Base-by-base conservation (phyloP, 2,888 invertebrate genomes). In the Heliconius sara region DNA sequence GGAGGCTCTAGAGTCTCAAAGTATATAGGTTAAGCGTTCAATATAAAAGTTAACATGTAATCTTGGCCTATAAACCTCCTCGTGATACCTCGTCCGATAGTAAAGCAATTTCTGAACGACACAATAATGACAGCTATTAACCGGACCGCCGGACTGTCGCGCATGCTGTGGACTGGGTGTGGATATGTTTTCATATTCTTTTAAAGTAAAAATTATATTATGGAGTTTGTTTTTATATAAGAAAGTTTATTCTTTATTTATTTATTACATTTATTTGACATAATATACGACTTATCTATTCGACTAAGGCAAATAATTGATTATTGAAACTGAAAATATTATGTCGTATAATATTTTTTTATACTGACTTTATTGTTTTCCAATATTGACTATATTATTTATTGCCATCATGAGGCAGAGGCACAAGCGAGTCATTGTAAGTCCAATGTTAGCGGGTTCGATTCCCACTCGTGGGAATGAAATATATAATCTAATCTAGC, bases 101-200 rank as follows among this genome's bases (percentile, higher is more conserved):
- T 91, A 87, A 90, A 92, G 93, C 94, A 95, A 95, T 95, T 95
- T 94, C 94, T 91, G 92, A 90, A 91, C 93, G 93, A 92, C 93
- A 91, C 90, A 88, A 89, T 95, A 95, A 95, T 95, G 95, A 95
- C 94, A 95, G 90, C 93, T 93, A 95, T 95, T 95, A 95, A 87
- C 86, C 85, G 85, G 88, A 87, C 85, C 88, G 88, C 83, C 92
- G 89, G 91, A 92, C 91, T 94, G 94, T 93, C 94, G 93, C 93
- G 91, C 93, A 93, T 84, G 82, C 86, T 85, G 80, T 83, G 85
- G 84, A 82, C 86, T 84, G 81, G 85, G 86, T 84, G 79, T 85
- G 88, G 89, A 90, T 91, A 91, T 90, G 91, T 90, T 91, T 92
- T 89, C 86, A 84, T 86, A 83, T 80, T 76, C 80, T 79, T 79